Percentiles rank a stretch among this genome's conserved stretches.
phyloP scores from a whole-genome alignment of 1,140 invertebrate species.

The Musca vetustissima region DNA sequence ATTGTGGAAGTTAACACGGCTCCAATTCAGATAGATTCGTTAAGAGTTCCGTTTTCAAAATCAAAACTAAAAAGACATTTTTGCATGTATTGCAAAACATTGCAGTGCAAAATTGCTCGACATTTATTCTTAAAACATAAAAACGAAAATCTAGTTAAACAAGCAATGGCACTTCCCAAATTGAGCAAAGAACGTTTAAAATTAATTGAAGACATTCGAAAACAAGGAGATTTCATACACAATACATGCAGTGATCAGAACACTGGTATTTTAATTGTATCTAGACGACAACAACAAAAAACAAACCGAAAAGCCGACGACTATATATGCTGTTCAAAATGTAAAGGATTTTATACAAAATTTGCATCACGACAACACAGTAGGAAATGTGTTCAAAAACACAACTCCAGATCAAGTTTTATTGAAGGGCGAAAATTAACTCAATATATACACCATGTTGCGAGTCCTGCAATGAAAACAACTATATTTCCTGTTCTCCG shows the following conservation, averaged over 20 bases:
- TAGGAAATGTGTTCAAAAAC: neutral
- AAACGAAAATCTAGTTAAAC: neutral
- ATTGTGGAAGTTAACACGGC: too few species aligned
- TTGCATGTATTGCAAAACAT: constrained; percentile 3
- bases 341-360: constrained; percentile 10
- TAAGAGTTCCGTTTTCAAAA: too few species aligned
- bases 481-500: constrained; percentile 4
- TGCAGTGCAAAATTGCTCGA: neutral
- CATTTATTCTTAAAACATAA: too few species aligned
- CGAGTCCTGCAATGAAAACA: neutral
- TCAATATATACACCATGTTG: neutral
- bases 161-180: neutral
- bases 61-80: constrained; percentile 1
- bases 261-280: neutral
- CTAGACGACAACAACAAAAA: neutral
- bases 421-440: neutral
- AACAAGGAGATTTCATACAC: too few species aligned
- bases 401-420: neutral
- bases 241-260: neutral
- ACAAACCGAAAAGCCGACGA: neutral
- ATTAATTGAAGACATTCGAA: neutral
- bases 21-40: too few species aligned
- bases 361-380: neutral
- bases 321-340: neutral
- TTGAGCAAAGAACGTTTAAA: neutral